Conservation (phyloP, 2,888 invertebrate genomes). For the Ophraella communa region DNA sequence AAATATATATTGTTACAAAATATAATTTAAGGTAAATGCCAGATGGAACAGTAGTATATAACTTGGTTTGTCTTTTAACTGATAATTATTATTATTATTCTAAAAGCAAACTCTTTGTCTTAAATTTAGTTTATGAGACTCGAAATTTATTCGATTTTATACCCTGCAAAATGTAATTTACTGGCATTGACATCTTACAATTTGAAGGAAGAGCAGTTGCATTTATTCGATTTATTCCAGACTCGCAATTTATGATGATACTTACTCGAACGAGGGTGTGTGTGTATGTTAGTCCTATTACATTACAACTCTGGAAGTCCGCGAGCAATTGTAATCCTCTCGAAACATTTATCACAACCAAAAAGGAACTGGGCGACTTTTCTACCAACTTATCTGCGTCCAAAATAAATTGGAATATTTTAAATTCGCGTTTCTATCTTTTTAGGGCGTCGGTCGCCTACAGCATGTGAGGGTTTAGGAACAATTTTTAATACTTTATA, state of each 20-base stretch:
- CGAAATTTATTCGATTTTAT: slow-evolving; percentile 18
- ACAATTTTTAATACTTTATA: slow-evolving; percentile 48
- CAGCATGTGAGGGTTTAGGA: slow-evolving; percentile 42
- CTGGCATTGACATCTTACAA: slow-evolving; percentile 32
- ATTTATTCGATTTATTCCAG: slow-evolving; percentile 56
- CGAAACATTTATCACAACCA: slow-evolving; percentile 25
- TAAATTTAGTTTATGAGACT: slow-evolving; percentile 11
- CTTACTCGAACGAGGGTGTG: slow-evolving; percentile 55
- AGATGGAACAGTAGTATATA: too few relatives aligned
- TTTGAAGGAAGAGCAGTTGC: slow-evolving; percentile 47
- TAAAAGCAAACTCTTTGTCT: too few relatives aligned
- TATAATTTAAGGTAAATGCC: too few relatives aligned
- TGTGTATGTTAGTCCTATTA: slow-evolving; percentile 49
- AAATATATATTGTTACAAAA: too few relatives aligned
- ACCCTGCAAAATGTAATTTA: slow-evolving; percentile 21
- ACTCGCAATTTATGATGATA: slow-evolving; percentile 57
- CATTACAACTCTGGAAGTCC: slow-evolving; percentile 47
- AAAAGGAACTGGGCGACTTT: slow-evolving; percentile 36
- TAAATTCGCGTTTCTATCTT: slow-evolving; percentile 54
- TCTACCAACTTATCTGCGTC: slow-evolving; percentile 55
- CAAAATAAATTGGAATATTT: slow-evolving; percentile 58
- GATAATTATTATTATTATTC: too few relatives aligned
- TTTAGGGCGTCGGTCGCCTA: slow-evolving; percentile 46
- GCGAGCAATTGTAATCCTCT: slow-evolving; percentile 35
- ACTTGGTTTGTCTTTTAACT: too few relatives aligned